Conservation (phyloP, 1,140 invertebrate genomes). For the Leptinotarsa defecta region DNA sequence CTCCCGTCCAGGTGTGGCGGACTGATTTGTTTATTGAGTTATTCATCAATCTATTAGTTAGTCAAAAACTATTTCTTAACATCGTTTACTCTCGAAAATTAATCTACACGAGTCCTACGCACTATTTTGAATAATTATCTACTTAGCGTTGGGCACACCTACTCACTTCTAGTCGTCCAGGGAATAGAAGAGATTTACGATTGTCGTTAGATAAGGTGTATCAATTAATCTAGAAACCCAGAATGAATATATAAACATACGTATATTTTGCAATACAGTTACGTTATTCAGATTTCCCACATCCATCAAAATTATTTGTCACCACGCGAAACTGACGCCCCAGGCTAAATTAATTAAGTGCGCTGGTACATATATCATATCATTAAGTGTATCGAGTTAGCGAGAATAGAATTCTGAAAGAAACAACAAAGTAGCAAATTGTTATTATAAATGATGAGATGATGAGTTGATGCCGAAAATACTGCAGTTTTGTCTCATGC, state of each 20-base stretch:
- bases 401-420: too few relatives aligned
- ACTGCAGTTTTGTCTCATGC: too few relatives aligned
- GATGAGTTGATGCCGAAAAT: too few relatives aligned
- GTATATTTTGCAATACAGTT: neutral
- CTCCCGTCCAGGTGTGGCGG: neutral
- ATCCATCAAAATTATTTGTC: neutral
- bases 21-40: neutral
- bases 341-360: neutral
- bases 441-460: too few relatives aligned
- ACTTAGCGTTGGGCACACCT: neutral
- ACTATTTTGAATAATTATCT: constrained; percentile 4
- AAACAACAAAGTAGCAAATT: too few relatives aligned
- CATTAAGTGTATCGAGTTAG: too few relatives aligned
- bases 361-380: neutral
- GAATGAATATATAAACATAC: constrained; percentile 3
- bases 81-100: neutral
- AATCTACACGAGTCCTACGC: constrained; percentile 5
- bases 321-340: neutral
- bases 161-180: neutral
- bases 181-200: neutral
- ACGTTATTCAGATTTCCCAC: neutral
- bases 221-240: constrained; percentile 6
- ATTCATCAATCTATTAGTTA: constrained; percentile 1
- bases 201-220: constrained; percentile 1
- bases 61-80: neutral